Evolutionary conservation across 1,140 invertebrate genomes (phyloP), one percentile per base, ranked within the genome.

Genomic region (Apis florea): DNA sequence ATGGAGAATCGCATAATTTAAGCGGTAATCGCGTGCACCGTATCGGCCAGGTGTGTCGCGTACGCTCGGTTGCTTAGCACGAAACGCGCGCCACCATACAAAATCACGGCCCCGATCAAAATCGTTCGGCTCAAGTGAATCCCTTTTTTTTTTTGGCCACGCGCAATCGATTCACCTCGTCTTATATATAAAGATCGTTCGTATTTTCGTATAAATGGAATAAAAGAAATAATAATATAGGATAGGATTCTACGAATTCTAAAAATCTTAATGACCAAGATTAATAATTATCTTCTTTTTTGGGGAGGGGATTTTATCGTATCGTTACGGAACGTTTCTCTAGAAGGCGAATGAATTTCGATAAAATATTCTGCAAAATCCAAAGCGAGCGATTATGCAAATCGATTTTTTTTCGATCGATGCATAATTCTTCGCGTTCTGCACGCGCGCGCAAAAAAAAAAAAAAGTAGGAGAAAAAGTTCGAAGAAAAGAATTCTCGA

Each of bases 21-120:
- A 73, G 24, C 64, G 13, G 67, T 51, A 63, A 71, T 71, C 13
- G 67, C 76, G 67, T 71, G 76, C 24, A 71, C 24, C 24, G 56
- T 70, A 79, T 79, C 76, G 19, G 40, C 66, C 76, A 69, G 75
- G 75, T 77, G 75, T 56, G 64, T 68, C 63, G 64, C 75, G 64
- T 49, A 58, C 63, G 64, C 11, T 68, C 15, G 53, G 31, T 56
- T 26, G n/a, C 40, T 15, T 24, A 49, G 64, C 54, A 71, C 47
- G 59, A 21, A 69, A 72, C 77, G 6, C 6, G 56, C 26, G 58
- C 24, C 24, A 58, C 58, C 69, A 59, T 66, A 47, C 66, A 47
- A 69, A 54, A 26, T 15, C 40, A 5, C 21, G 53, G 58, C 51
- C 63, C 31, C 59, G 73, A 76, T 76, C n/a, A 56, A 73, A 58